Conservation (phyloP, 2,113 vertebrate species). For the Hirundichthys speculiger region DNA sequence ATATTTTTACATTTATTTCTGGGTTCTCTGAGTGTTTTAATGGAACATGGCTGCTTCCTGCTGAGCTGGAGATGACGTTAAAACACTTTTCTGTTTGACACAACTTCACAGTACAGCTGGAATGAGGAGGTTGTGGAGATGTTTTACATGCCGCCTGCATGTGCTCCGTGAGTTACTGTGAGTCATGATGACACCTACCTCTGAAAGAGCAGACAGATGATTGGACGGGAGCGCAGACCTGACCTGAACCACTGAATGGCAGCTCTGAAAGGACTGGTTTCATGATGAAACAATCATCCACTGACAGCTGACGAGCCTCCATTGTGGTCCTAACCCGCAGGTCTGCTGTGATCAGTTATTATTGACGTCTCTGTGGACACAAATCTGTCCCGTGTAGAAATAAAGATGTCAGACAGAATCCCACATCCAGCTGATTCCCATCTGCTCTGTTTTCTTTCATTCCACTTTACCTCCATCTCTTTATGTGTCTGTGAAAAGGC, state of each 20-base stretch:
- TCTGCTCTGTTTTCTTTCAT: slow-evolving; percentile 55
- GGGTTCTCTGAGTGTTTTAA: too few relatives aligned
- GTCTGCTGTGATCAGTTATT: slow-evolving; percentile 32
- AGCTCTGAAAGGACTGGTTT: slow-evolving; percentile 35
- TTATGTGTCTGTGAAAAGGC: slow-evolving; percentile 52
- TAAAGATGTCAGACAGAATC: slow-evolving; percentile 51
- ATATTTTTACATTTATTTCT: too few relatives aligned
- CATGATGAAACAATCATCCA: slow-evolving; percentile 26
- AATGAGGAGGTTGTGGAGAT: too few relatives aligned
- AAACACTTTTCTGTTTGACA: too few relatives aligned
- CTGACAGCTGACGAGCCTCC: slow-evolving; percentile 42
- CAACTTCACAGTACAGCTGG: too few relatives aligned
- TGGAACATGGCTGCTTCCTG: too few relatives aligned
- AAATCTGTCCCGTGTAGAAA: slow-evolving; percentile 13
- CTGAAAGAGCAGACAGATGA: too few relatives aligned
- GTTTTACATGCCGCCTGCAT: too few relatives aligned
- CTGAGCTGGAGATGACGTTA: too few relatives aligned
- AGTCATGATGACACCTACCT: too few relatives aligned
- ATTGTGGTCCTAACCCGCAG: slow-evolving; percentile 30
- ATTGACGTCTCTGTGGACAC: slow-evolving; percentile 4
- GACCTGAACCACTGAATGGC: slow-evolving; percentile 18
- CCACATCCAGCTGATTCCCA: slow-evolving; percentile 53
- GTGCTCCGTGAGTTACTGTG: too few relatives aligned
- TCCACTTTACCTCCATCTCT: slow-evolving; percentile 31
- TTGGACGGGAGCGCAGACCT: background rate